These are phyloP conservation scores for Heliconius hermathena DNA, from an alignment of 1,140 invertebrate genomes.

Conservation along the genomic window DNA sequence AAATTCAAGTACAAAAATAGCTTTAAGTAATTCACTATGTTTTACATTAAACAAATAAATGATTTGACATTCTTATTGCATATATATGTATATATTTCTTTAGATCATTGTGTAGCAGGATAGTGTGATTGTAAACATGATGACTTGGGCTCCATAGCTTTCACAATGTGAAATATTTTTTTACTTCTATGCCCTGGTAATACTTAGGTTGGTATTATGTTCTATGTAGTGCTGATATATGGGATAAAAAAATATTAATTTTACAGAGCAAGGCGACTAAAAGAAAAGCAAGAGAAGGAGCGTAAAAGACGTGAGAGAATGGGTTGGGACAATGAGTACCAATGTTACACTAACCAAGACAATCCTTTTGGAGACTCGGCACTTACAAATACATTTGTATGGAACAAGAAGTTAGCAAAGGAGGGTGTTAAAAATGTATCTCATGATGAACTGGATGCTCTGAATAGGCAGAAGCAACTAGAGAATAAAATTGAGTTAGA, in stretches of 20 bases:
- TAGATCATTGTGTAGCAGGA: too few relatives aligned
- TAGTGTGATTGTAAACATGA: too few relatives aligned
- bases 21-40: background rate
- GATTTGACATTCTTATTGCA: background rate
- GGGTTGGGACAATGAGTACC: constrained; percentile 98
- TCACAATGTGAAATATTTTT: too few relatives aligned
- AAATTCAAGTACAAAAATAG: background rate
- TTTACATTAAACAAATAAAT: background rate
- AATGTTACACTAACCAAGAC: constrained; percentile 98
- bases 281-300: constrained; percentile 96
- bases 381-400: constrained; percentile 93
- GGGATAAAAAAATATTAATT: background rate
- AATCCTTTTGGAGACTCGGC: constrained; percentile 99
- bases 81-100: too few relatives aligned
- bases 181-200: too few relatives aligned
- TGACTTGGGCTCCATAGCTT: too few relatives aligned
- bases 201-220: too few relatives aligned
- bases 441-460: constrained; percentile 91
- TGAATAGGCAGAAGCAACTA: constrained; percentile 93
- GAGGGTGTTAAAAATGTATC: constrained; percentile 93
- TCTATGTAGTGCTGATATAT: too few relatives aligned
- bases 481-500: constrained; percentile 95
- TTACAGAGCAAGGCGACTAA: constrained; percentile 88
- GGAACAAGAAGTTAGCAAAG: constrained; percentile 97
- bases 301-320: constrained; percentile 92